Evolutionary conservation across 1,140 invertebrate genomes (phyloP).

Genomic region (Scaptomyza hsui): DNA sequence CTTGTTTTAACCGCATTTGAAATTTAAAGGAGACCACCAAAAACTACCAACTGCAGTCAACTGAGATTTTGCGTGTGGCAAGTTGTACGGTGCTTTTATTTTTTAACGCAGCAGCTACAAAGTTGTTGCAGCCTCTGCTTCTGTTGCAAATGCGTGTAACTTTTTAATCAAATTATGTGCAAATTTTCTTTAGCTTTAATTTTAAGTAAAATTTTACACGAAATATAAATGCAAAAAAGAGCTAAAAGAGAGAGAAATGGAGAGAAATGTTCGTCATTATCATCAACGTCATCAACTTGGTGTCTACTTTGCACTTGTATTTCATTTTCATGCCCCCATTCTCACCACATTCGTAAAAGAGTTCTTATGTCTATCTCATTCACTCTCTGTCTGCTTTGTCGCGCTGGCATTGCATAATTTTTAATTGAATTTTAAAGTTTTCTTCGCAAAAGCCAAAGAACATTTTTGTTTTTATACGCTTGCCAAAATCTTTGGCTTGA

Average conservation of each 20-base stretch:
- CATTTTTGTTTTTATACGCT: conserved; percentile 73
- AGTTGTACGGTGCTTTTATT: conserved; percentile 32
- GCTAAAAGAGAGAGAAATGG: neutral
- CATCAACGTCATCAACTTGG: conserved; percentile 27
- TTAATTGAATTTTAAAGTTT: conserved; percentile 82
- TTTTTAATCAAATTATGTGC: conserved; percentile 83
- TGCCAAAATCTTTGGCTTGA: conserved; percentile 66
- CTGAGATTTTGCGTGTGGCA: conserved; percentile 41
- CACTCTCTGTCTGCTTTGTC: conserved; percentile 30
- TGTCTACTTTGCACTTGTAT: conserved; percentile 45
- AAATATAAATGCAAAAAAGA: conserved; percentile 61
- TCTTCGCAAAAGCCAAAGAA: conserved; percentile 64
- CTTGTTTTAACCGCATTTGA: conserved; percentile 52
- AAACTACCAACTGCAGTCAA: conserved; percentile 35
- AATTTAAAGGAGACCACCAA: conserved; percentile 15
- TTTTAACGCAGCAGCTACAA: conserved; percentile 50
- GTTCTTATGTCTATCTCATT: conserved; percentile 1
- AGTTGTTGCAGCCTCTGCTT: conserved; percentile 61
- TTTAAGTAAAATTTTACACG: conserved; percentile 76
- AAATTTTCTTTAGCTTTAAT: conserved; percentile 82
- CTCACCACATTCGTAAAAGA: neutral
- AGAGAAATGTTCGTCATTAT: conserved; percentile 18
- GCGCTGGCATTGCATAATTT: conserved; percentile 68
- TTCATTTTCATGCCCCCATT: conserved; percentile 43
- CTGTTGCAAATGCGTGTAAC: conserved; percentile 76